phyloP scores from a whole-genome alignment of 1,140 invertebrate species.

The Philaenus spumarius region DNA sequence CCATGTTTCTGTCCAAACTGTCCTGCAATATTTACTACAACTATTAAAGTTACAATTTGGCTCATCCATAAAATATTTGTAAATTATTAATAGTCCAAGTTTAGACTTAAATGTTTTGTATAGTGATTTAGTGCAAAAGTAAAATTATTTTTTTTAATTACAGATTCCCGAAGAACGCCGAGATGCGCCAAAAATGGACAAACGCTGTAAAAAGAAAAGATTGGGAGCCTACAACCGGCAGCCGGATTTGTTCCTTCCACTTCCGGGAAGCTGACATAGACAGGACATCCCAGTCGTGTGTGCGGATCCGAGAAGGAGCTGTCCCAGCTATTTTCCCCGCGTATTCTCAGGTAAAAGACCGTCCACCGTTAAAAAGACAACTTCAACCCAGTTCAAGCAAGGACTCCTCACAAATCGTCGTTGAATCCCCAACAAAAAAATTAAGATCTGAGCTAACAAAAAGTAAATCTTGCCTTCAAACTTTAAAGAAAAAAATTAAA shows the following conservation, averaged over 20 bases:
- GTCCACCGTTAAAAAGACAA: neutral
- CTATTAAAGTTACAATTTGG: no score
- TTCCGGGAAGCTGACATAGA: slow-evolving; percentile 22
- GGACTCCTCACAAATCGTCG: neutral
- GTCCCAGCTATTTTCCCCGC: slow-evolving; percentile 19
- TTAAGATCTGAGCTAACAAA: neutral
- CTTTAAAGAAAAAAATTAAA: slow-evolving; percentile 15
- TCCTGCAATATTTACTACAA: no score
- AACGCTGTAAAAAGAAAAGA: slow-evolving; percentile 14
- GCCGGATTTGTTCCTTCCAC: slow-evolving; percentile 16
- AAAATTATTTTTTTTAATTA: slow-evolving; percentile 8
- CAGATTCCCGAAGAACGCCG: slow-evolving; percentile 21
- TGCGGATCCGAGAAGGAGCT: slow-evolving; percentile 19
- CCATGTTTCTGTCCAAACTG: no score
- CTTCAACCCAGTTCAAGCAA: neutral
- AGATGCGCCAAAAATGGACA: slow-evolving; percentile 13
- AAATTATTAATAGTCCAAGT: no score
- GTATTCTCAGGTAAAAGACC: slow-evolving; percentile 12
- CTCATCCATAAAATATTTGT: neutral
- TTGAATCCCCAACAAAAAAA: slow-evolving; percentile 8
- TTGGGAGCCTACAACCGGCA: slow-evolving; percentile 11
- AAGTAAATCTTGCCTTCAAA: neutral
- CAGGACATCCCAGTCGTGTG: slow-evolving; percentile 11
- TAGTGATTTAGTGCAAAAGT: neutral
- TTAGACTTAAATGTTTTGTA: neutral